A percentile compares a stretch with the other conserved stretches of the same genome.
phyloP scores from a whole-genome alignment of 2,888 invertebrate species.

The Stegana nigrithorax region DNA sequence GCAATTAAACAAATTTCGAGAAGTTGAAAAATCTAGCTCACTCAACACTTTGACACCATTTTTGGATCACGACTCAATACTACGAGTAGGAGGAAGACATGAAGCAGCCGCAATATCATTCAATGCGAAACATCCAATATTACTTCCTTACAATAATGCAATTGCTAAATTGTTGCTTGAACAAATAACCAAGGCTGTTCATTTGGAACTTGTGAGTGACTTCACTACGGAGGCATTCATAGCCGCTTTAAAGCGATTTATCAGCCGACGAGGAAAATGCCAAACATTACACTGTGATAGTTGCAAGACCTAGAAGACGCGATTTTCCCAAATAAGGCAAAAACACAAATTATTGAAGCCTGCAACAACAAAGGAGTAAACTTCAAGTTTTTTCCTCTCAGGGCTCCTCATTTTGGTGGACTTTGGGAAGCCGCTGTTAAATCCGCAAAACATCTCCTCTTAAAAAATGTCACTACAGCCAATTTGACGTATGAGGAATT shows the following conservation, averaged over 20 bases:
- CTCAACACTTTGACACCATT: conserved; percentile 25
- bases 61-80: conserved; percentile 36
- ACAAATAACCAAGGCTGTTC: conserved; percentile 23
- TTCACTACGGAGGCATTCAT: conserved; percentile 2
- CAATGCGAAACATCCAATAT: conserved; percentile 40
- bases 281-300: conserved; percentile 11
- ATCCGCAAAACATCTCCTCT: conserved; percentile 37
- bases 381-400: background rate
- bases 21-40: background rate
- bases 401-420: background rate
- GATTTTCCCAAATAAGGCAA: background rate
- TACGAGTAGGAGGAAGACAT: conserved; percentile 49
- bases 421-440: conserved; percentile 28
- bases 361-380: background rate
- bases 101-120: conserved; percentile 29
- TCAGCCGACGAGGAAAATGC: conserved; percentile 12
- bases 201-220: conserved; percentile 8
- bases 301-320: background rate
- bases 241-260: conserved; percentile 11
- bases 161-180: conserved; percentile 20
- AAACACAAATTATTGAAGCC: background rate
- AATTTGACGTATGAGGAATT: conserved; percentile 47
- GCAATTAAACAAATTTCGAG: background rate
- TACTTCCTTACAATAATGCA: conserved; percentile 35
- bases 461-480: conserved; percentile 35